Evolutionary conservation across 2,888 invertebrate genomes (phyloP).

Genomic region (Lysandra bellargus): DNA sequence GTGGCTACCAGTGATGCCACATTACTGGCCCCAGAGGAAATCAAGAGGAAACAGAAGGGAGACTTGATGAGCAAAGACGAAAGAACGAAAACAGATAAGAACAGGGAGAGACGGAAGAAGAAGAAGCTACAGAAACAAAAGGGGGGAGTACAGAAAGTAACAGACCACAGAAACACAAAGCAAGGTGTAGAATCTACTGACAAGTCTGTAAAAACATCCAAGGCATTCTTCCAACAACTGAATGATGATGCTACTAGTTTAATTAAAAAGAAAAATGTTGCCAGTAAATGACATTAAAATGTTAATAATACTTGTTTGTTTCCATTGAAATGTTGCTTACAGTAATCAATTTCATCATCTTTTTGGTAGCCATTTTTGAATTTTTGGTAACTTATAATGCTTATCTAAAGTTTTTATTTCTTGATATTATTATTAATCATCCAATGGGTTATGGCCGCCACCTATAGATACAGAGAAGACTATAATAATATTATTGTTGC

Average conservation of each 20-base stretch:
- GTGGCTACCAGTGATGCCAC: conserved; percentile 91
- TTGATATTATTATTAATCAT: too few relatives aligned
- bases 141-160: conserved; percentile 66
- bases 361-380: too few relatives aligned
- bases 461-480: too few relatives aligned
- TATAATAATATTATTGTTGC: too few relatives aligned
- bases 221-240: conserved; percentile 91
- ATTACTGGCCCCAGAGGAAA: conserved; percentile 95
- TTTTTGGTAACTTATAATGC: too few relatives aligned
- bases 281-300: conserved; percentile 58
- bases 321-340: not conserved
- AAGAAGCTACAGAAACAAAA: conserved; percentile 86
- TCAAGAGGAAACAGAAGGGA: conserved; percentile 83
- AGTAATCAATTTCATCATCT: too few relatives aligned
- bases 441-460: too few relatives aligned
- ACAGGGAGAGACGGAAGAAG: conserved; percentile 92
- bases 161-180: conserved; percentile 76
- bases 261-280: conserved; percentile 59
- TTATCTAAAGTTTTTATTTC: too few relatives aligned
- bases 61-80: conserved; percentile 87
- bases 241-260: conserved; percentile 84
- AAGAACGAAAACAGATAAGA: conserved; percentile 91
- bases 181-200: conserved; percentile 81
- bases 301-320: conserved; percentile 14
- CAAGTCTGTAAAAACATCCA: conserved; percentile 83